A percentile compares a stretch with the other conserved stretches of the same genome.
Conservation (phyloP, 1,140 invertebrate genomes). For the Hormaphis cornu region DNA sequence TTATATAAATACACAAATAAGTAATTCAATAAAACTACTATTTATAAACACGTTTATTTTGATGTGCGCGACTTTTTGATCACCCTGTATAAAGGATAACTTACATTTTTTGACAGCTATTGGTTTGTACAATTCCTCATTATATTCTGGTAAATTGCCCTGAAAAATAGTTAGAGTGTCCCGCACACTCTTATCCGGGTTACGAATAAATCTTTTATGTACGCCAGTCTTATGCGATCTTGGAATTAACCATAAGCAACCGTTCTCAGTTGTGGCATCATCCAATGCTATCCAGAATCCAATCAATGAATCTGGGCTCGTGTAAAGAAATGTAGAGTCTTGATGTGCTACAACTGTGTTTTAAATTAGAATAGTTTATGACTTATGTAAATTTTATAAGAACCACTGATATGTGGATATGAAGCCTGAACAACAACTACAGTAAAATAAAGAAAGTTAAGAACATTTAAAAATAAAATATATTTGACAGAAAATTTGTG, state of each 20-base stretch:
- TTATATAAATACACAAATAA: no score
- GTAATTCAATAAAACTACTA: no score
- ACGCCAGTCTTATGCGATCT: conserved; percentile 80
- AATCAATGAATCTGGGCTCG: conserved; percentile 56
- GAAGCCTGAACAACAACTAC: no score
- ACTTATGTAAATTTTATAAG: no score
- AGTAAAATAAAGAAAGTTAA: no score
- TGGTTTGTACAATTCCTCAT: conserved; percentile 64
- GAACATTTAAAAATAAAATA: no score
- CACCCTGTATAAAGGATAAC: neutral
- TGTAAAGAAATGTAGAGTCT: conserved; percentile 77
- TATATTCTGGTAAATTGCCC: conserved; percentile 57
- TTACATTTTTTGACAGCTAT: conserved; percentile 70
- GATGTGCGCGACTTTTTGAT: no score
- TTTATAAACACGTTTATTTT: no score
- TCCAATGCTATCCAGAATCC: conserved; percentile 94
- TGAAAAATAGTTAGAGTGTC: conserved; percentile 56
- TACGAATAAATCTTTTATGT: conserved; percentile 60
- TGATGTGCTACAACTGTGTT: conserved; percentile 68
- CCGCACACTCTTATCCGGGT: conserved; percentile 53
- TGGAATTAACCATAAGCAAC: conserved; percentile 84
- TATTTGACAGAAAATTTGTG: no score
- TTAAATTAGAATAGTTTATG: no score
- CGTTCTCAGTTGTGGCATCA: conserved; percentile 83
- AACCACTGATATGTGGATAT: no score